Base-by-base conservation (phyloP, 2,888 invertebrate genomes). In the Trichopria drosophilae region DNA sequence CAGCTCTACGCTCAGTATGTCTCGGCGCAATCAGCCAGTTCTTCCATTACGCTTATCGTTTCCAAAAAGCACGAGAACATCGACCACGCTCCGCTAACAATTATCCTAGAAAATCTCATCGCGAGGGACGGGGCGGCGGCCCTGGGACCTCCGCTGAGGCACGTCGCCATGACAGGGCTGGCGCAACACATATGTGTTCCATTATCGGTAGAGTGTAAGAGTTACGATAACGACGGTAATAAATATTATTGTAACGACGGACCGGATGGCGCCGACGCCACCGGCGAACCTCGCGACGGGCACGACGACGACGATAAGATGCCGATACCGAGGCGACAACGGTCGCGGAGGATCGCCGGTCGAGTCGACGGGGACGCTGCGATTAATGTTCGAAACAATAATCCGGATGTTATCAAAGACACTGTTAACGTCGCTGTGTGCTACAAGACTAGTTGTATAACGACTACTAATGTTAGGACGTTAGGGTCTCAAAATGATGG, bases 21-120 rank as follows among this genome's bases (percentile, higher is more conserved):
- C 35, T 43, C 64, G 61, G 63, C 59, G 58, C 49, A 63, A 55
- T 58, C 64, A 67, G 70, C 69, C 72, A 67, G 69, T 75, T 75
- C 75, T 75, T 75, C 75, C 75, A 75, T 71, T 75, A 74, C 75
- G 75, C 75, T 75, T 75, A 73, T 71, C 71, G 72, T 73, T 74
- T 68, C 64, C 69, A 69, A 69, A 71, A 73, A 51, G 44, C 51
- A 73, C 70, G 73, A 67, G 67, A 37, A 34, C 62, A 62, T 68
- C 51, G 10, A 68, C 66, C 67, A 69, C 67, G 63, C 64, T 61
- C 62, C 60, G 65, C 68, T 68, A 65, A 66, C 67, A 69, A 64
- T 61, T 69, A 65, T 69, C 62, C 64, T 65, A 58, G 60, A 58
- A 59, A 62, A 63, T 64, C 64, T 64, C 59, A 62, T 57, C 43